Conservation (phyloP, 2,888 invertebrate genomes). For the Biston stratarius region DNA sequence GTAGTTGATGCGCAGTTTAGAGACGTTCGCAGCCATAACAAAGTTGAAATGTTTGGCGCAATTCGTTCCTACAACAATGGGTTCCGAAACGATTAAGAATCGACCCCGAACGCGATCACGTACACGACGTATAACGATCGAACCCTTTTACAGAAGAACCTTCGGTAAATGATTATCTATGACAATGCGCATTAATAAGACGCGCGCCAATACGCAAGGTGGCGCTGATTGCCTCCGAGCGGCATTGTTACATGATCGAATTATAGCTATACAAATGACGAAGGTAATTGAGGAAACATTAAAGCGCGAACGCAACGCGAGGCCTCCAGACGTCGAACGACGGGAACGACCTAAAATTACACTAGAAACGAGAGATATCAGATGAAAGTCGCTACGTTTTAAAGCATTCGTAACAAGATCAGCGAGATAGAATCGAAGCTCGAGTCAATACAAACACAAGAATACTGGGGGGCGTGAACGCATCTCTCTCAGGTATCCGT, state of each 20-base stretch:
- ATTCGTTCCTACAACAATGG: constrained; percentile 61
- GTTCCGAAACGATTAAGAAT: constrained; percentile 55
- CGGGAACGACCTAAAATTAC: constrained; percentile 81
- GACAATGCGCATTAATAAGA: constrained; percentile 55
- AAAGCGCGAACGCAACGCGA: constrained; percentile 56
- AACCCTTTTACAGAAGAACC: constrained; percentile 66
- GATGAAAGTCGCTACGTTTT: constrained; percentile 30
- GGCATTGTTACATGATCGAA: constrained; percentile 58
- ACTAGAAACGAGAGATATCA: constrained; percentile 59
- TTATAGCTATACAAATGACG: constrained; percentile 56
- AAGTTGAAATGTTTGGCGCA: constrained; percentile 59
- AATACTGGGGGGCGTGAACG: constrained; percentile 51
- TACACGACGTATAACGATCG: constrained; percentile 49
- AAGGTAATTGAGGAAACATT: constrained; percentile 61
- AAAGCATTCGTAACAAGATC: constrained; percentile 45
- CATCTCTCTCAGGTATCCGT: constrained; percentile 46
- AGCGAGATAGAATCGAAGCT: constrained; percentile 49
- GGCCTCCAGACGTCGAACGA: constrained; percentile 60
- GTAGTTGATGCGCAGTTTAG: constrained; percentile 49
- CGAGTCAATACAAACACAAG: constrained; percentile 40
- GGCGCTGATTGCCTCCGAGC: constrained; percentile 52
- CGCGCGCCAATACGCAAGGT: constrained; percentile 58
- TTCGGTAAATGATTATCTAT: constrained; percentile 59
- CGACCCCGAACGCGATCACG: constrained; percentile 51
- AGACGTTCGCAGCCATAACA: constrained; percentile 67